These are phyloP conservation scores for Engraulis encrasicolus DNA, from an alignment of 2,113 vertebrate species.

Conservation along the genomic window DNA sequence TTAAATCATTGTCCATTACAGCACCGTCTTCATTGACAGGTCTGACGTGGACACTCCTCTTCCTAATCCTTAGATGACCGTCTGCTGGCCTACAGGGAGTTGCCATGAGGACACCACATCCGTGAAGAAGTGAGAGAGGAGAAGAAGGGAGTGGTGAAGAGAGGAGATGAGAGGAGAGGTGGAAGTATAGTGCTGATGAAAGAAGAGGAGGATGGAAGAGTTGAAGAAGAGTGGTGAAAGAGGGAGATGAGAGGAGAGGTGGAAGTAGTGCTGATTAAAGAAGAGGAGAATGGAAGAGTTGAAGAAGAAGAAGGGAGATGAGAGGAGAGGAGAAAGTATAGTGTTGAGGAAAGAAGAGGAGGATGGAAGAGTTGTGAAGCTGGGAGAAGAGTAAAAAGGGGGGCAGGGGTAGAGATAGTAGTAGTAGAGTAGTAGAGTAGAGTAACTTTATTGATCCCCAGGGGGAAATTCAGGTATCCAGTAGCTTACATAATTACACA, in stretches of 20 bases:
- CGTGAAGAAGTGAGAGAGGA: neutral
- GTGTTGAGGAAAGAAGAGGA: too few species aligned
- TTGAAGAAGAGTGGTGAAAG: neutral
- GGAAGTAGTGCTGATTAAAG: too few species aligned
- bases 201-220: neutral
- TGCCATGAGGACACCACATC: neutral
- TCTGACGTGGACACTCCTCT: neutral
- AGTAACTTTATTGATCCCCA: too few species aligned
- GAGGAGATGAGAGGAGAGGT: neutral
- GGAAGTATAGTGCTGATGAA: too few species aligned
- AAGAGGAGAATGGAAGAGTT: neutral
- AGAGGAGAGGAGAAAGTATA: neutral
- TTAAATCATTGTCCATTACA: slow-evolving; percentile 2
- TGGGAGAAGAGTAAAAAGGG: neutral
- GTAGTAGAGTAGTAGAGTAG: neutral
- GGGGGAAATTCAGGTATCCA: too few species aligned
- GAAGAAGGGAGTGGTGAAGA: neutral
- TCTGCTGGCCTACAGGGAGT: neutral
- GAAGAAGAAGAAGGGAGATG: too few species aligned
- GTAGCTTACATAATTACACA: too few species aligned
- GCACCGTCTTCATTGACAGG: neutral
- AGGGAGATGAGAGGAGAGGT: neutral
- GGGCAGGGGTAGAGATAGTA: neutral
- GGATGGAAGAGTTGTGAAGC: too few species aligned
- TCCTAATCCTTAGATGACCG: neutral